phyloP scores from a whole-genome alignment of 2,113 vertebrate genomes.

The Jaculus jaculus region DNA sequence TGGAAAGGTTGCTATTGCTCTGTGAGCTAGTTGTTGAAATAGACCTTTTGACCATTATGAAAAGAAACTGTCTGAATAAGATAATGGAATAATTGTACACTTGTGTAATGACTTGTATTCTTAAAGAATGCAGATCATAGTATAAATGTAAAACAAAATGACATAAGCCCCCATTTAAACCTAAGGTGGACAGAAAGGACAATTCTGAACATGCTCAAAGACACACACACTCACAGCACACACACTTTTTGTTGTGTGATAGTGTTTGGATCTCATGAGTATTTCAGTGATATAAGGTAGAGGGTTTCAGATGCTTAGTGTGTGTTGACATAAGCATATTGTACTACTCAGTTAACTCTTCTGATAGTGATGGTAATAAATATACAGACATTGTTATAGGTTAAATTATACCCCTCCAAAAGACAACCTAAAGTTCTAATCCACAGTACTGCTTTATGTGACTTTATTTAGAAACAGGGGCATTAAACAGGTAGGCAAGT shows the following conservation, averaged over 20 bases:
- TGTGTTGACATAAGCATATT: not conserved
- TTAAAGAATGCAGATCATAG: not conserved
- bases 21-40: slow-evolving; percentile 10
- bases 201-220: not conserved
- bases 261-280: not conserved
- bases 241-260: not conserved
- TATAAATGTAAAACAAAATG: not conserved
- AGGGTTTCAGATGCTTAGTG: not conserved
- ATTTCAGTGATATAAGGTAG: not conserved
- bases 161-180: not conserved
- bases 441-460: not conserved
- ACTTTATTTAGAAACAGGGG: not conserved
- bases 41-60: not conserved
- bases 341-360: not conserved
- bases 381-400: not conserved
- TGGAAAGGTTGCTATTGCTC: not conserved
- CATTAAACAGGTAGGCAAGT: not conserved
- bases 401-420: not conserved
- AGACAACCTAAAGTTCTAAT: not conserved
- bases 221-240: not conserved
- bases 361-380: not conserved
- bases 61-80: not conserved
- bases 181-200: not conserved
- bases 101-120: not conserved
- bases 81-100: not conserved